Conservation (phyloP, 2,797 vertebrate genomes). For the Argyrosomus regius region DNA sequence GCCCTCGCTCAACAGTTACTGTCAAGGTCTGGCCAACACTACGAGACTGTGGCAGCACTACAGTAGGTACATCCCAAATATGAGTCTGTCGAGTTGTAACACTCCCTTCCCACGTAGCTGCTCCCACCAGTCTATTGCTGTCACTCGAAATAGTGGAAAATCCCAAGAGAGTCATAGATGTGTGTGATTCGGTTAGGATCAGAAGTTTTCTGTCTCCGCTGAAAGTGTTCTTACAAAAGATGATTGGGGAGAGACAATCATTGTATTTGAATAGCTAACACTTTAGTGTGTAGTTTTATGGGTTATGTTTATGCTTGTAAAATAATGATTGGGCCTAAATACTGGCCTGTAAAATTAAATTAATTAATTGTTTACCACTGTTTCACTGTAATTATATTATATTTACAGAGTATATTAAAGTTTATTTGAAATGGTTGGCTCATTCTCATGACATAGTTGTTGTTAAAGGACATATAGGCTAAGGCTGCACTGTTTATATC, state of each 20-base stretch:
- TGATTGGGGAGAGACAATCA: background rate
- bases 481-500: too few species aligned
- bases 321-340: background rate
- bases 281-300: background rate
- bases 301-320: background rate
- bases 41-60: conserved; percentile 28
- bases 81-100: conserved; percentile 49
- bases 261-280: background rate
- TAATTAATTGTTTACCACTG: background rate
- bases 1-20: conserved; percentile 27
- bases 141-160: conserved; percentile 40
- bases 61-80: conserved; percentile 41
- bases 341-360: background rate
- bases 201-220: background rate
- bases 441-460: background rate
- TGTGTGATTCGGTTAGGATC: conserved; percentile 38
- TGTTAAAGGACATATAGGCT: background rate
- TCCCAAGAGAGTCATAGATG: conserved; percentile 26
- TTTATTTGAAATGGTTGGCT: background rate
- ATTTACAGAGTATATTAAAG: background rate
- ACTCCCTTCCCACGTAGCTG: conserved; percentile 48
- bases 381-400: background rate
- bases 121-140: conserved; percentile 60
- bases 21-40: conserved; percentile 38
- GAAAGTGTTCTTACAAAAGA: background rate